A percentile compares a stretch with the other conserved stretches of the same genome.
Conservation (phyloP, 37 sponge, comb jelly and placozoan genomes). For the Mnemiopsis leidyi region DNA sequence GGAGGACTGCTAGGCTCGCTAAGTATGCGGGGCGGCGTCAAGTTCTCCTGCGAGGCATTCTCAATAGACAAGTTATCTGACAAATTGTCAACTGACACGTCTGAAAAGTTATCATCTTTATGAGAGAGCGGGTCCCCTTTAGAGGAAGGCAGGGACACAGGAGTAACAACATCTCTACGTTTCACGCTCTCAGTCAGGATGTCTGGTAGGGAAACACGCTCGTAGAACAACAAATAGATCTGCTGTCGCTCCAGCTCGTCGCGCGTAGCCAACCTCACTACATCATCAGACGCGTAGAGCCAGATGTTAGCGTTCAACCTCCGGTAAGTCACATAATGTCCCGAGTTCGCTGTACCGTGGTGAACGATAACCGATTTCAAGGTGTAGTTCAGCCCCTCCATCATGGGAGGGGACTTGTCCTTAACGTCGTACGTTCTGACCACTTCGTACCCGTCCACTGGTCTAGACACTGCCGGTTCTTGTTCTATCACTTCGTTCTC, state of each 20-base stretch:
- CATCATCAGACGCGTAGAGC: constrained; percentile 82
- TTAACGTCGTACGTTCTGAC: constrained; percentile 39
- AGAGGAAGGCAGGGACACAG: not conserved
- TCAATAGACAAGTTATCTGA: not conserved
- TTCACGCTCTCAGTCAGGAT: not conserved
- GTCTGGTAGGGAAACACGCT: constrained; percentile 54
- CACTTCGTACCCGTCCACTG: constrained; percentile 52
- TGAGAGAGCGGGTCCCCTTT: not conserved
- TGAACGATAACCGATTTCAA: constrained; percentile 78
- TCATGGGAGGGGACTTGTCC: constrained; percentile 4
- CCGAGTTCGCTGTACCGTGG: constrained; percentile 76
- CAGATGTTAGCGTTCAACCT: constrained; percentile 64
- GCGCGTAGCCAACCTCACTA: constrained; percentile 64
- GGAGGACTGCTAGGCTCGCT: not conserved
- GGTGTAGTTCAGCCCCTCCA: constrained; percentile 65
- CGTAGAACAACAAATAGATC: constrained; percentile 87
- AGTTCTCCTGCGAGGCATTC: not conserved
- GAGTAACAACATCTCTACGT: not conserved
- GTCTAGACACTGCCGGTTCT: constrained; percentile 21
- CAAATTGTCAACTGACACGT: not conserved
- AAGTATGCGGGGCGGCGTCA: not conserved
- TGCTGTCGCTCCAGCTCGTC: constrained; percentile 69
- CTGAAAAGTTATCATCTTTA: not conserved
- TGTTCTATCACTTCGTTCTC: constrained; percentile 22
- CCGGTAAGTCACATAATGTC: constrained; percentile 87